phyloP scores from a whole-genome alignment of 2,797 vertebrate species.

The Squalus acanthias region DNA sequence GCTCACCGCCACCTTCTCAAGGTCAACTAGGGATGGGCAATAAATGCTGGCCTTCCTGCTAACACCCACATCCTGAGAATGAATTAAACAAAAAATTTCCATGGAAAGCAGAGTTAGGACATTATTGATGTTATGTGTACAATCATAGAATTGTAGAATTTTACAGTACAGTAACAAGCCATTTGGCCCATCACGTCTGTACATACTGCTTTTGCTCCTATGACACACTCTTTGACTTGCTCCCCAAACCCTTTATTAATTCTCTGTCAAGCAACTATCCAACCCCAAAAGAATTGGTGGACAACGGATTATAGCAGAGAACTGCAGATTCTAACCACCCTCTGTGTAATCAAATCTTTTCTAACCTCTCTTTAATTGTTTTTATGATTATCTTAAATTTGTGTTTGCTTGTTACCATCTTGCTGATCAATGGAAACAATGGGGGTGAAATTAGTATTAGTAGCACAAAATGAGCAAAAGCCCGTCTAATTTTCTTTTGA shows the following conservation, averaged over 20 bases:
- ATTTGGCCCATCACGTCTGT: neutral
- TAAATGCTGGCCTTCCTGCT: neutral
- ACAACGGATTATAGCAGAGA: neutral
- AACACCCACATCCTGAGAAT: neutral
- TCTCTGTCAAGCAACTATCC: neutral
- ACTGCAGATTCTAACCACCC: neutral
- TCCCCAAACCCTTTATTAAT: neutral
- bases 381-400: neutral
- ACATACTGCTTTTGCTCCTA: neutral
- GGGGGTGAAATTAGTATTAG: neutral
- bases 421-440: neutral
- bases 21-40: neutral
- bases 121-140: neutral
- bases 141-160: neutral
- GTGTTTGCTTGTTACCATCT: neutral
- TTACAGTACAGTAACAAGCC: neutral
- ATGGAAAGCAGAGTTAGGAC: neutral
- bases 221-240: neutral
- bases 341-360: neutral
- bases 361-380: neutral
- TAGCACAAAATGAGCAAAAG: neutral
- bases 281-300: neutral
- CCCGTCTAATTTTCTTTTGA: neutral
- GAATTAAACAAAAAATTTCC: neutral
- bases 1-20: neutral